Percentiles rank a stretch among this genome's conserved stretches.
phyloP scores from a whole-genome alignment of 2,888 invertebrate genomes.

The Drosophila meridionalis region DNA sequence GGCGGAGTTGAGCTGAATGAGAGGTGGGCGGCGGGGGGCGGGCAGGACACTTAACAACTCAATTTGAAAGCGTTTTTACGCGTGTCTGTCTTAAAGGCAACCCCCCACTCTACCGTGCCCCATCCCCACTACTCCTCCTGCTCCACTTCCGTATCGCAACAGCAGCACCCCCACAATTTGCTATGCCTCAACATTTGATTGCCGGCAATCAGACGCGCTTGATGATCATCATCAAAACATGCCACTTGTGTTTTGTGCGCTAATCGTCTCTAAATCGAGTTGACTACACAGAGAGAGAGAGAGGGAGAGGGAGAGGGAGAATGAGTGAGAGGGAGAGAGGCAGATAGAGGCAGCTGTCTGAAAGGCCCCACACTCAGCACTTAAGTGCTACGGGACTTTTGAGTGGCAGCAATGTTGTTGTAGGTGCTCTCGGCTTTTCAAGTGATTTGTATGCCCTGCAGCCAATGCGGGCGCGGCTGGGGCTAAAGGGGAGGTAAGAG shows the following conservation, averaged over 20 bases:
- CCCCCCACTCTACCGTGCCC: neutral
- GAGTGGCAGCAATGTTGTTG: conserved; percentile 67
- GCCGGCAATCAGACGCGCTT: conserved; percentile 70
- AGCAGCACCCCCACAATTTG: conserved; percentile 34
- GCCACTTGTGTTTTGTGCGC: conserved; percentile 78
- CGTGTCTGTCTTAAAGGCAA: conserved; percentile 58
- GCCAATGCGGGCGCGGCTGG: conserved; percentile 7
- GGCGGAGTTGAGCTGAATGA: conserved; percentile 21
- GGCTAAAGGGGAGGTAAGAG: conserved; percentile 4
- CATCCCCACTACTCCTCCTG: neutral
- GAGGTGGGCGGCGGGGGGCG: conserved; percentile 2
- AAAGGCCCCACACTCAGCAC: conserved; percentile 52
- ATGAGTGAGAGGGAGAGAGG: neutral
- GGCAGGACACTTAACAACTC: conserved; percentile 67
- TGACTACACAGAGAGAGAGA: conserved; percentile 40
- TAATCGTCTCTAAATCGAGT: conserved; percentile 75
- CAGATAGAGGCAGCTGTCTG: conserved; percentile 4
- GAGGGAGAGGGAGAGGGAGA: neutral
- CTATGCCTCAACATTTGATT: conserved; percentile 70
- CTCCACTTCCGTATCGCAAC: neutral
- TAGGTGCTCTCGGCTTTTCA: conserved; percentile 61
- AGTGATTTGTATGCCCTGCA: conserved; percentile 58
- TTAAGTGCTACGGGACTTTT: conserved; percentile 72
- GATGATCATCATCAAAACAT: conserved; percentile 78
- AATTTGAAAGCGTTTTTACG: conserved; percentile 76